Percentiles rank a stretch among this genome's conserved stretches.
Conservation (phyloP, 2,888 invertebrate genomes). For the Stictocephala bisonia region DNA sequence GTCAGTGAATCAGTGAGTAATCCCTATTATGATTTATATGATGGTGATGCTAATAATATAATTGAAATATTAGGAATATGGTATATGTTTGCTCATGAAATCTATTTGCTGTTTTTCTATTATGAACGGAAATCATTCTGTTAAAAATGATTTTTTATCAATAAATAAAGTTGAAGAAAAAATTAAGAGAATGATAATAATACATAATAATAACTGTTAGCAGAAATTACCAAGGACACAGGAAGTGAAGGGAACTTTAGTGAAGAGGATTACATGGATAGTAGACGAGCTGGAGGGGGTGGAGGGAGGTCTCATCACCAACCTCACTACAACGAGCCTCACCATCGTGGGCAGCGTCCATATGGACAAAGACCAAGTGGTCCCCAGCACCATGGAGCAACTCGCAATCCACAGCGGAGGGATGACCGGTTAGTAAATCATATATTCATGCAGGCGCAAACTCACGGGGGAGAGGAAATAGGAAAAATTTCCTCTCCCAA, state of each 20-base stretch:
- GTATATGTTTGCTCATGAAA: no score
- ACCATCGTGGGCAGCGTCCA: slow-evolving; percentile 65
- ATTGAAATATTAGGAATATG: no score
- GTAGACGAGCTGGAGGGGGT: slow-evolving; percentile 64
- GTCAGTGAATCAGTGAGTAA: no score
- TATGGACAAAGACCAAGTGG: slow-evolving; percentile 65
- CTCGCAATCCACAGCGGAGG: slow-evolving; percentile 43
- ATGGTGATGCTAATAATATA: no score
- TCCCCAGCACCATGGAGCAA: slow-evolving; percentile 5
- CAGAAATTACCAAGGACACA: slow-evolving; percentile 87
- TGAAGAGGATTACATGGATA: slow-evolving; percentile 73
- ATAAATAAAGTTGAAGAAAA: no score
- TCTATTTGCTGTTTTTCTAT: no score
- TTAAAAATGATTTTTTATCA: no score
- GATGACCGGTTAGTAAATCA: slow-evolving; percentile 57
- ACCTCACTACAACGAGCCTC: slow-evolving; percentile 63
- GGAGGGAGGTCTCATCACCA: slow-evolving; percentile 61
- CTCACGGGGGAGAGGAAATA: no score
- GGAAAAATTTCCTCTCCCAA: no score
- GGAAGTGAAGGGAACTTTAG: slow-evolving; percentile 75
- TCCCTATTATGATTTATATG: no score
- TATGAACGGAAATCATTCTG: no score
- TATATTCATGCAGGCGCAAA: no score
- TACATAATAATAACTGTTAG: slow-evolving; percentile 59
- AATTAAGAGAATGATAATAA: not conserved